Evolutionary conservation across 2,888 invertebrate species (phyloP).

Genomic region (Lycocerus yunnanus): DNA sequence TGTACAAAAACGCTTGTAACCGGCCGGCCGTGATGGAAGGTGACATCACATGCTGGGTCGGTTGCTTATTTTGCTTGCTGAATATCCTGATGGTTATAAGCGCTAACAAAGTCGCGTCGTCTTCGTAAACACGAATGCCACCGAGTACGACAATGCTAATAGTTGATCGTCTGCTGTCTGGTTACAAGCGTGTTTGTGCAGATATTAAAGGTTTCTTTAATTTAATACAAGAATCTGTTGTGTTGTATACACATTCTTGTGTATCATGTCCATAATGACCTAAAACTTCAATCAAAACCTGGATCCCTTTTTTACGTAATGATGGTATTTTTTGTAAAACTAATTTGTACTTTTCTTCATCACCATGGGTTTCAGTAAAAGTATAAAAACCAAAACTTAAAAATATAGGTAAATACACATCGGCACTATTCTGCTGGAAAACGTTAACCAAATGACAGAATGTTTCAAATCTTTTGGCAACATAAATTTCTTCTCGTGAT

Average conservation of each 20-base stretch:
- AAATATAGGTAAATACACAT: neutral
- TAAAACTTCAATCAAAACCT: slow-evolving; percentile 45
- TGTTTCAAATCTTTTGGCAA: slow-evolving; percentile 69
- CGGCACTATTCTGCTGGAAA: slow-evolving; percentile 55
- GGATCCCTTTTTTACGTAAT: slow-evolving; percentile 43
- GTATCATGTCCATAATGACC: slow-evolving; percentile 40
- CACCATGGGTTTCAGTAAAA: neutral
- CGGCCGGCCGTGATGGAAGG: no score
- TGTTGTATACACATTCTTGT: slow-evolving; percentile 34
- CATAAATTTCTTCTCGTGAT: slow-evolving; percentile 69
- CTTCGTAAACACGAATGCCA: no score
- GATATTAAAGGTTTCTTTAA: slow-evolving; percentile 40
- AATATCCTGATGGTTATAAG: no score
- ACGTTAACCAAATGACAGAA: slow-evolving; percentile 73
- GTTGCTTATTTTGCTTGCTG: no score
- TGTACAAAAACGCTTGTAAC: no score
- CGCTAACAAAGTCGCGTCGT: no score
- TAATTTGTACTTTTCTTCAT: neutral
- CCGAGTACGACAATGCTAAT: no score
- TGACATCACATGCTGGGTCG: no score
- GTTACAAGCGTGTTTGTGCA: no score
- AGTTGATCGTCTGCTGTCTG: no score
- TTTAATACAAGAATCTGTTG: slow-evolving; percentile 21
- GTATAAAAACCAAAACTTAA: neutral
- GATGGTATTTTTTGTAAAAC: slow-evolving; percentile 39